Evolutionary conservation across 64 coral and sea anemone genomes (phyloP), one percentile per base, ranked within the genome.

Genomic region (Actinia tenebrosa): DNA sequence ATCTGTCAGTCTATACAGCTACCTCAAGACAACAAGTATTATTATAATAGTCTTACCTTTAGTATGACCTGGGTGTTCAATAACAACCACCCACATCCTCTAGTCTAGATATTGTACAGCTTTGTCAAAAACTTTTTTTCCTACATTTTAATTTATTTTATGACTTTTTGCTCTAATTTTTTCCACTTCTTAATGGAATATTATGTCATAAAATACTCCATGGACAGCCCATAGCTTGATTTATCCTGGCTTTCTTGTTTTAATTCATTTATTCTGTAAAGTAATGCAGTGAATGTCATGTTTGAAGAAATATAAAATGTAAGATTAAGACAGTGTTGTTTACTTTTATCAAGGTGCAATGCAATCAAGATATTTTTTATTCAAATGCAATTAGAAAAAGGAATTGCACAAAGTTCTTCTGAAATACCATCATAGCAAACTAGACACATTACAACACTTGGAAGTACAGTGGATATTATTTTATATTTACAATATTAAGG

Each of bases 291-390:
- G 69, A 75, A 3, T 75, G 3, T 75, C 69, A 75, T 42, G 22
- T 75, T 75, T 75, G 37, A 42, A 75, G n/a, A 75, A 75, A 75
- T 75, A 75, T 0, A 75, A 75, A 75, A 75, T 30, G 23, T 75
- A 42, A 42, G 69, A 42, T n/a, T 75, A 75, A 75, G 9, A 42
- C 42, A 26, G 10, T 42, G 69, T 42, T 14, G 3, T 27, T 30
- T 37, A 16, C 11, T 4, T 75, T 26, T 30, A 75, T 75, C 10
- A 15, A 42, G 63, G 30, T 16, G 7, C 6, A 18, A 55, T 71
- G 3, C 17, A 19, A 43, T 86, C 47, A 50, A 50, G 47, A 50
- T 5, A 42, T 50, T 37, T 37, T 52, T 83, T 83, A 83, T 53
- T 52, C 16, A 50, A 83, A 54, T n/a, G 20, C 50, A 53, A 46